These are phyloP conservation scores for Mystacornis crossleyi DNA, from an alignment of 2,113 vertebrate genomes.

Conservation along the genomic window DNA sequence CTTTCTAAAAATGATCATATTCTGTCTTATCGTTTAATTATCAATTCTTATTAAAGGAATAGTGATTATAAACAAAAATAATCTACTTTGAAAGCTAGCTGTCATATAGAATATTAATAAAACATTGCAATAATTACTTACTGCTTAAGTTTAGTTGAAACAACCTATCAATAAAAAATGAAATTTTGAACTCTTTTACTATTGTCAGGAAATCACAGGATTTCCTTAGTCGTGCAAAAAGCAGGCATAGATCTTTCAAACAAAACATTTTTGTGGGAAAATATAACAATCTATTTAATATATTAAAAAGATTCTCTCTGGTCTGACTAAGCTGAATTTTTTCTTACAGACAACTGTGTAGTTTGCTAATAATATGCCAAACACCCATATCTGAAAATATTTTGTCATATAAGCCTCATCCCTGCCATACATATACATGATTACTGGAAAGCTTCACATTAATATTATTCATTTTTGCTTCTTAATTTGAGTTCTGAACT, in stretches of 20 bases:
- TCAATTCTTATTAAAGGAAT: background rate
- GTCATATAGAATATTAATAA: background rate
- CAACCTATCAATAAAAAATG: background rate
- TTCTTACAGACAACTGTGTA: background rate
- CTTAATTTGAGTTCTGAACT: background rate
- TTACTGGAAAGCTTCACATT: background rate
- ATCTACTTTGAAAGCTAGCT: background rate
- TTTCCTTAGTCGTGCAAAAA: background rate
- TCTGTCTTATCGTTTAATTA: background rate
- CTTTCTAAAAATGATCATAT: background rate
- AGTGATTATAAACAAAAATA: background rate
- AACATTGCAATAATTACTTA: background rate
- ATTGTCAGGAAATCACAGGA: background rate
- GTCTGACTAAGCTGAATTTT: background rate
- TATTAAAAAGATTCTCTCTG: background rate
- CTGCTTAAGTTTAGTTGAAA: background rate
- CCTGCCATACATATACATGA: background rate
- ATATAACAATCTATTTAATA: background rate
- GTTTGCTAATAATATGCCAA: background rate
- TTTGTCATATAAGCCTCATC: background rate
- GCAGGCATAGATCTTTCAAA: background rate
- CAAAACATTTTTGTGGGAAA: background rate
- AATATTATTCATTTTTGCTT: background rate
- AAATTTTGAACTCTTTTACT: background rate
- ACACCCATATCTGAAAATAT: background rate